phyloP scores from a whole-genome alignment of 2,113 vertebrate species.

The Onychostruthus taczanowskii region DNA sequence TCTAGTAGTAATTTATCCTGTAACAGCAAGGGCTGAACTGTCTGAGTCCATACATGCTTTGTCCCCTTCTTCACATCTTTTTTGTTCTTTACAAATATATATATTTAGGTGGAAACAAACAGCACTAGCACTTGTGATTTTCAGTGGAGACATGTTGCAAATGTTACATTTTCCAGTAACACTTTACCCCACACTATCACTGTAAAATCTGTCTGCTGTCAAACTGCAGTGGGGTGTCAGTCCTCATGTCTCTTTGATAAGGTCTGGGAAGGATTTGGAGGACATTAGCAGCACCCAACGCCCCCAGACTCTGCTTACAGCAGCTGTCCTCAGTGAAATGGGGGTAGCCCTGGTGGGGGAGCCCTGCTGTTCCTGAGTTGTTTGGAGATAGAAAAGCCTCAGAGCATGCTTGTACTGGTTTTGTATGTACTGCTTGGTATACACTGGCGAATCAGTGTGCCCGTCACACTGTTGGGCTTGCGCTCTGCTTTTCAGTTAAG shows the following conservation, averaged over 20 bases:
- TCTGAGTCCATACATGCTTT: background rate
- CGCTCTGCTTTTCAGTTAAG: background rate
- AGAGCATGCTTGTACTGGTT: background rate
- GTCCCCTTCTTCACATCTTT: background rate
- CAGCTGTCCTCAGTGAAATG: background rate
- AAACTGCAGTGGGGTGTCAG: background rate
- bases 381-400: background rate
- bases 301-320: background rate
- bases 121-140: background rate
- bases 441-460: fast-evolving
- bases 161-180: constrained; percentile 10
- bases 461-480: background rate
- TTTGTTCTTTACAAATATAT: background rate
- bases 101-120: background rate
- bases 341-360: background rate
- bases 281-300: background rate
- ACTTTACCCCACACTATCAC: constrained; percentile 16
- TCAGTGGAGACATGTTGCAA: background rate
- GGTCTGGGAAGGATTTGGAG: background rate
- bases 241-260: background rate
- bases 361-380: background rate
- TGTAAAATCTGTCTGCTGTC: constrained; percentile 41
- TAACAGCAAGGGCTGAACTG: background rate
- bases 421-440: background rate
- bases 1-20: background rate